Evolutionary conservation across 2,888 invertebrate species (phyloP), one percentile per base, ranked within the genome.

Genomic region (Cantharis rufa): DNA sequence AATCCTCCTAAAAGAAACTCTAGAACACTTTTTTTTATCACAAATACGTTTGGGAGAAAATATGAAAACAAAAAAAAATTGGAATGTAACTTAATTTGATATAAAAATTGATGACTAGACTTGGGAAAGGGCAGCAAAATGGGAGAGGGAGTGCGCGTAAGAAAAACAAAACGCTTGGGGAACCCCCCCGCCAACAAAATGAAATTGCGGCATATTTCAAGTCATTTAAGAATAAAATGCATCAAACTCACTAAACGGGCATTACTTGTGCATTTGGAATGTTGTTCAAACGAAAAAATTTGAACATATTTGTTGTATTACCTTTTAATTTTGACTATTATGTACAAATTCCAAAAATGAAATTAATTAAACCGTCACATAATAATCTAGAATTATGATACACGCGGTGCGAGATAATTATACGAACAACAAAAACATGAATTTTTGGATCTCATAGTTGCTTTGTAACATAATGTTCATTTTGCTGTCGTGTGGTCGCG

Each of bases 201-300:
- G 2, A 66, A 15, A 16, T 1, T 2, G 21, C 62, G 64, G 24
- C 70, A 69, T 11, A 72, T 63, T 74, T 73, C 71, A 72, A 77
- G 71, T 77, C 73, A 61, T 74, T 77, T 77, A 77, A 16, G 77
- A 77, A 77, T 77, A 72, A 70, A 72, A 66, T 71, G 13, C 10
- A 28, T 62, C 16, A 70, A 68, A 72, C 27, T 28, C 21, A 71
- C 15, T 63, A 48, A 72, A 62, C 62, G 68, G 71, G 71, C 71
- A 68, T 68, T 71, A 62, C 71, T 78, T 81, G 82, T 81, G 82
- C 81, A 72, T 75, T 73, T 82, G 82, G 82, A 82, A 82, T 82
- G 81, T 82, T 74, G 80, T 81, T 82, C 80, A 82, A 81, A 82
- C 79, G 21, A 15, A 21, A 15, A 21, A n/a, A 2, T 63, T 63